phyloP scores from a whole-genome alignment of 2,797 vertebrate species.

The Zalophus californianus region DNA sequence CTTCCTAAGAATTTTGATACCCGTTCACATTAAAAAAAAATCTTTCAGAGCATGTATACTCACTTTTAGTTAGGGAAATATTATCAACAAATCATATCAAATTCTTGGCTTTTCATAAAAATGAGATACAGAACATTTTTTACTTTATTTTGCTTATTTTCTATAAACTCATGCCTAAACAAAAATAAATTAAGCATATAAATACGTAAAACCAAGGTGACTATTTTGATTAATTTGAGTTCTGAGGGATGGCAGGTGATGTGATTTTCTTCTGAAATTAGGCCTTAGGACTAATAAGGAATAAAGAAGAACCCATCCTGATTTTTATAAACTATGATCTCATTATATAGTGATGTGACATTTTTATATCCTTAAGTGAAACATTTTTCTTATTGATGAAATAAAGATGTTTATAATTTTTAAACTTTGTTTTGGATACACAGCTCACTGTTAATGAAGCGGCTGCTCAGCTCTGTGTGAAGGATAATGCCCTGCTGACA shows the following conservation, averaged over 20 bases:
- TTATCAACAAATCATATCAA: background rate
- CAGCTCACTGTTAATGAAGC: slow-evolving; percentile 99
- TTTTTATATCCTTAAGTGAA: background rate
- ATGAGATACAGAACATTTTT: slow-evolving; percentile 9
- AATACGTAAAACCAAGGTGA: slow-evolving; percentile 14
- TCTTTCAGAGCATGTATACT: background rate
- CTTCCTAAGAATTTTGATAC: background rate
- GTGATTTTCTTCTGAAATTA: slow-evolving; percentile 3
- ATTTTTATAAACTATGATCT: slow-evolving; percentile 24
- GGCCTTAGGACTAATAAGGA: background rate
- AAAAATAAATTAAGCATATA: slow-evolving; percentile 19
- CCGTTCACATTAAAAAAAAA: background rate
- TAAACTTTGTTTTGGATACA: slow-evolving; percentile 77
- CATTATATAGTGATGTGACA: background rate
- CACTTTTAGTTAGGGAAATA: background rate
- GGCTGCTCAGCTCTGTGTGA: slow-evolving; percentile 97
- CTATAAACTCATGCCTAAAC: background rate
- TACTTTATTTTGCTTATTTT: slow-evolving; percentile 22
- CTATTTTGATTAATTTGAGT: background rate
- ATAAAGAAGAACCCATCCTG: background rate
- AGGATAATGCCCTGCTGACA: slow-evolving; percentile 95
- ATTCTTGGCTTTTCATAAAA: background rate
- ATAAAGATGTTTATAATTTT: slow-evolving; percentile 18
- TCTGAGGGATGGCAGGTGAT: background rate
- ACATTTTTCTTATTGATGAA: background rate